phyloP scores from a whole-genome alignment of 2,888 invertebrate species.

The Amiota mariae region DNA sequence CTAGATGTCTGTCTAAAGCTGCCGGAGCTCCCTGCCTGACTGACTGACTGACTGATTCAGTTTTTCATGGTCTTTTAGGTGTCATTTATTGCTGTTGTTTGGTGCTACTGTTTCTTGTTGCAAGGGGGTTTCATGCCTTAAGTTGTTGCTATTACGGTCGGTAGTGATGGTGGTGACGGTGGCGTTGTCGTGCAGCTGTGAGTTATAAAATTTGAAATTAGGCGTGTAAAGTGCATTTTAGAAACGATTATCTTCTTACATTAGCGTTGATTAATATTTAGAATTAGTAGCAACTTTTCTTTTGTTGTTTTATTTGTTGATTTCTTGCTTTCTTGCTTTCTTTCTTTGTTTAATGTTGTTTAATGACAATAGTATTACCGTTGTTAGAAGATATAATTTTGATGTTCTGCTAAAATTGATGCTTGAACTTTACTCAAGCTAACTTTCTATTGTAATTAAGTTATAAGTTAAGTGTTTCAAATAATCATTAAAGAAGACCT shows the following conservation, averaged over 20 bases:
- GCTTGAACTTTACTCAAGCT: background rate
- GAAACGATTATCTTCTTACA: constrained; percentile 63
- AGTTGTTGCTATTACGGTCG: constrained; percentile 18
- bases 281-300: constrained; percentile 46
- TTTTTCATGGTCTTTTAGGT: constrained; percentile 26
- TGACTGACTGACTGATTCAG: constrained; percentile 24
- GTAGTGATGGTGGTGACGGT: background rate
- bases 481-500: too few species aligned
- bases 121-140: background rate
- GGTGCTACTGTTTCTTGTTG: constrained; percentile 19
- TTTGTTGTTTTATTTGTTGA: background rate
- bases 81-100: constrained; percentile 21
- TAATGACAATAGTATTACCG: background rate
- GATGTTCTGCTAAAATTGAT: constrained; percentile 7
- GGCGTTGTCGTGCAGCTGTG: constrained; percentile 63
- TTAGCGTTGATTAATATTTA: constrained; percentile 60
- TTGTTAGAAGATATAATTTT: background rate
- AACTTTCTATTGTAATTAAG: background rate
- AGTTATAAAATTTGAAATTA: constrained; percentile 70
- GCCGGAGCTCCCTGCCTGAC: background rate
- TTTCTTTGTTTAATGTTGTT: background rate
- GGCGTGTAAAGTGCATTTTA: constrained; percentile 68
- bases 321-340: too few species aligned
- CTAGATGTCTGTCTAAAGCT: background rate
- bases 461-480: background rate